phyloP scores from a whole-genome alignment of 1,140 invertebrate species.

The Ruditapes philippinarum region DNA sequence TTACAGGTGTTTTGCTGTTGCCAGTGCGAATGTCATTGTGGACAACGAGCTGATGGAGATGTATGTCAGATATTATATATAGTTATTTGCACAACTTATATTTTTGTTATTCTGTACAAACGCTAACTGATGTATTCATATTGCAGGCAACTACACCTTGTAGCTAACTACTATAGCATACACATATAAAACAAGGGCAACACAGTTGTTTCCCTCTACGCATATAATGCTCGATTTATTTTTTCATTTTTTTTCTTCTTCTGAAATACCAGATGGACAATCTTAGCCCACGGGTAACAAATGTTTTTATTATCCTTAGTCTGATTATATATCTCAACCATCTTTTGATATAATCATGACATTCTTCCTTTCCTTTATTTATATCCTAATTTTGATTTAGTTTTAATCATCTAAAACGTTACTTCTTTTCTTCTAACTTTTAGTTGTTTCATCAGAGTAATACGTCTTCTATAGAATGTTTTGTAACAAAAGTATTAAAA shows the following conservation, averaged over 20 bases:
- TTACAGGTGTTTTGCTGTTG: conserved; percentile 13
- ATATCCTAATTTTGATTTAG: too few relatives aligned
- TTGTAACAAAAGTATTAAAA: too few relatives aligned
- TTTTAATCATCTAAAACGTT: too few relatives aligned
- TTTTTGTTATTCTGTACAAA: too few relatives aligned
- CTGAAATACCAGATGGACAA: not conserved
- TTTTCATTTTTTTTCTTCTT: not conserved
- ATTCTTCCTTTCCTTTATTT: too few relatives aligned
- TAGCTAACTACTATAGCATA: not conserved
- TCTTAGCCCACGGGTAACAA: conserved; percentile 29
- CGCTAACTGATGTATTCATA: too few relatives aligned
- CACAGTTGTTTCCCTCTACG: not conserved
- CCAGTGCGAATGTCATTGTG: not conserved
- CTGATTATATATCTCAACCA: too few relatives aligned
- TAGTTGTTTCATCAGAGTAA: too few relatives aligned
- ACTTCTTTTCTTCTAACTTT: too few relatives aligned
- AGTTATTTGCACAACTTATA: not conserved
- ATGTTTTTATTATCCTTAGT: not conserved
- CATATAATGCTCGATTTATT: not conserved
- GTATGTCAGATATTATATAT: not conserved
- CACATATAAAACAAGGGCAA: not conserved
- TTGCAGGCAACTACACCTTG: too few relatives aligned
- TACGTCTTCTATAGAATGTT: too few relatives aligned
- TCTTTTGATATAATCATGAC: too few relatives aligned
- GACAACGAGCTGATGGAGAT: not conserved